Percentiles rank a stretch among this genome's conserved stretches.
These are phyloP conservation scores for Uloborus diversus DNA, from an alignment of 1,140 invertebrate genomes.

Conservation along the genomic window DNA sequence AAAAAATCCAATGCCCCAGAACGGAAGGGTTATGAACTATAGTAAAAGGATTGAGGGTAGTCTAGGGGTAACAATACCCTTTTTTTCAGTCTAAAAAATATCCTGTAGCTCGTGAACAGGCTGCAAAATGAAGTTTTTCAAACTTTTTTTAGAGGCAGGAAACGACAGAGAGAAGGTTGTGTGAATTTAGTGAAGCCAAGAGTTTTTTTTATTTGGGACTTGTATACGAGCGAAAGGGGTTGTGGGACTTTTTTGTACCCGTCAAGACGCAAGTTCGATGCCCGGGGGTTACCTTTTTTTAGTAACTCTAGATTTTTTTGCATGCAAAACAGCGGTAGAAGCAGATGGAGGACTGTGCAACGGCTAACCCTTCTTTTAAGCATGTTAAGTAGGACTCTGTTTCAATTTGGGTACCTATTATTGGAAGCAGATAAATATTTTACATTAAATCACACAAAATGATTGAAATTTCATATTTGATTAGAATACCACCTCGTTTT, in stretches of 20 bases:
- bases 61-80: background rate
- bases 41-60: constrained; percentile 30
- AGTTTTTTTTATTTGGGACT: background rate
- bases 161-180: background rate
- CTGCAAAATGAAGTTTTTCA: too few species aligned
- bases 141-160: constrained; percentile 33
- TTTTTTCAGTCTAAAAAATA: background rate
- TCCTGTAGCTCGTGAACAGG: too few species aligned
- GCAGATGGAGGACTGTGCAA: constrained; percentile 27
- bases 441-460: background rate
- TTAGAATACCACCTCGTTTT: too few species aligned
- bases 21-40: constrained; percentile 36
- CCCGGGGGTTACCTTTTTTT: too few species aligned
- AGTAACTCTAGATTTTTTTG: too few species aligned
- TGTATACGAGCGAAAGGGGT: constrained; percentile 29
- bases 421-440: background rate
- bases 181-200: background rate
- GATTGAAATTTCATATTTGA: too few species aligned
- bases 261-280: constrained; percentile 11
- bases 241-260: constrained; percentile 15
- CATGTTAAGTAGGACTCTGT: background rate
- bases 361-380: too few species aligned
- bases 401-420: background rate
- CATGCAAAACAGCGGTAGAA: background rate
- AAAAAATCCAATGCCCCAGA: too few species aligned